Base-by-base conservation (phyloP, 35 echinoderm and acorn worm species). In the Heliocidaris erythrogramma region DNA sequence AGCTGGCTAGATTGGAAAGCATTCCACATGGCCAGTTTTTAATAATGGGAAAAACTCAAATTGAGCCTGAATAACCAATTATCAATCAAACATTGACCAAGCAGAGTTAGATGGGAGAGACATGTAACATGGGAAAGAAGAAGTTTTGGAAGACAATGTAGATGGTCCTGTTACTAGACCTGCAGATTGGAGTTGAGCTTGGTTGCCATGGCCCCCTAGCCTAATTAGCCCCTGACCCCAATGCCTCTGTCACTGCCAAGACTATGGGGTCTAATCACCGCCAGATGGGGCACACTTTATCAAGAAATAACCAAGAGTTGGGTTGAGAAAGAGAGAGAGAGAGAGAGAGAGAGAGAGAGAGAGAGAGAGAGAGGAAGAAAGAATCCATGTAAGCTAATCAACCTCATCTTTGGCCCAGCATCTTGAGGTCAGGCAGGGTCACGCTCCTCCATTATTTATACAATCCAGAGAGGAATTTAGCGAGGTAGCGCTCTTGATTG, bases 401-500 rank as follows among this genome's bases (percentile, higher is more conserved):
- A 92, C 91, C 91, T 59, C 91, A 59, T 92, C 48, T 92, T 92
- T 92, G 91, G 91, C 47, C 91, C 50, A 30, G 91, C 91, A 52
- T 92, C 47, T 48, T 48, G 91, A 48, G 91, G 91, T 92, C 91
- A 92, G 91, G 48, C 50, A 48, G 50, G 91, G 91, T 92, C 91
- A 92, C 91, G 50, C 91, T 59, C 29, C 91, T 92, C 91, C 49
- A 92, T 92, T 92, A 92, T 92, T 92, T 92, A 92, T 92, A 92
- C 91, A 92, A 92, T 92, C 91, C 91, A 92, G 91, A 92, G 49
- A 92, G 91, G 91, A 92, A 92, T 92, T 92, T 92, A 92, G 91
- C 90, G 49, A 92, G 91, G 91, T 89, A 89, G 87, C 87, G 87
- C 87, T 48, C 31, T 92, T 52, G 91, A 92, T 92, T 92, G 91